Evolutionary conservation across 2,797 vertebrate species (phyloP).

Genomic region (Labroides dimidiatus): DNA sequence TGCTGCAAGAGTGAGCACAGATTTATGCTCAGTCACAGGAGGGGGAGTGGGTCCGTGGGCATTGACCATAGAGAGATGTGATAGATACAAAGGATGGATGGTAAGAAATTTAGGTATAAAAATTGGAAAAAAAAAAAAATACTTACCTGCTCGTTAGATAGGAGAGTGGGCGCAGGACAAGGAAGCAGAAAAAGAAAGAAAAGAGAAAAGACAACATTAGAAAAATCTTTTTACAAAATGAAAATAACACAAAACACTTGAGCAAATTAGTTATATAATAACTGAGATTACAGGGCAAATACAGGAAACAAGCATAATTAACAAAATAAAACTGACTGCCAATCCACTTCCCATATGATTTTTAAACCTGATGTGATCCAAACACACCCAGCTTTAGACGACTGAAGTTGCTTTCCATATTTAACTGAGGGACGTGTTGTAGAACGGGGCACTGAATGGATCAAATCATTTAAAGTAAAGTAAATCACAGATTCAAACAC

Average conservation of each 20-base stretch:
- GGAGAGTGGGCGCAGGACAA: not conserved
- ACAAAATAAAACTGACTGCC: too few species aligned
- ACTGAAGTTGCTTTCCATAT: not conserved
- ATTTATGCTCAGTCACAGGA: slow-evolving; percentile 62
- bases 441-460: not conserved
- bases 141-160: slow-evolving; percentile 66
- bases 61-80: slow-evolving; percentile 34
- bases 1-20: slow-evolving; percentile 44
- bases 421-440: too few species aligned
- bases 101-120: not conserved
- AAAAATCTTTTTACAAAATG: not conserved
- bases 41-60: slow-evolving; percentile 27
- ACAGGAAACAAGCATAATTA: too few species aligned
- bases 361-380: not conserved
- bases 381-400: too few species aligned
- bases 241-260: not conserved
- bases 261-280: not conserved
- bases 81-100: slow-evolving; percentile 13
- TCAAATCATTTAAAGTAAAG: not conserved
- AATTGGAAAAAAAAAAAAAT: not conserved
- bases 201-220: slow-evolving; percentile 21
- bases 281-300: too few species aligned
- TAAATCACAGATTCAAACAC: too few species aligned
- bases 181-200: slow-evolving; percentile 21
- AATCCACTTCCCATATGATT: not conserved